Conservation (phyloP, 2,113 vertebrate species). For the Mola mola region DNA sequence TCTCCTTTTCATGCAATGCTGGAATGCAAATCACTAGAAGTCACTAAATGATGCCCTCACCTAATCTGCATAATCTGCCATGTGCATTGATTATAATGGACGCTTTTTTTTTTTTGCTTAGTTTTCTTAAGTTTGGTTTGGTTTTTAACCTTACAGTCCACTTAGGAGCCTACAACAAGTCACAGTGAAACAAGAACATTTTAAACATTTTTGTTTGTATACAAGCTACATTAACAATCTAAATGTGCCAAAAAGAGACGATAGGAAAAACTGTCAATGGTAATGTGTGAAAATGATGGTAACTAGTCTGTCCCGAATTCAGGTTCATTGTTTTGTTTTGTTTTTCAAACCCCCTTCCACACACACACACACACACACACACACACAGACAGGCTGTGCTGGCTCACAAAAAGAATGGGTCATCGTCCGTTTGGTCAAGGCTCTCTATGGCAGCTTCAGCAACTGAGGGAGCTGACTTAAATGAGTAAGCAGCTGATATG, state of each 20-base stretch:
- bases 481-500: conserved; percentile 10
- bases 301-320: not conserved
- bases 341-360: no score
- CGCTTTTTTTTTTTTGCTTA: not conserved
- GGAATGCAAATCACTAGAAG: no score
- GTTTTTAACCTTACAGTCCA: not conserved
- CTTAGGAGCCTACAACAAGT: not conserved
- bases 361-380: no score
- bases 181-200: not conserved
- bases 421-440: no score
- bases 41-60: no score
- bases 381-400: not conserved
- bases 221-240: no score
- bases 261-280: not conserved
- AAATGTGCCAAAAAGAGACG: not conserved
- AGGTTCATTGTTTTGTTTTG: no score
- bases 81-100: no score
- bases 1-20: no score
- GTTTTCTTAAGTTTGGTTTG: not conserved
- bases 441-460: not conserved
- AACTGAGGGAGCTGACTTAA: conserved; percentile 3
- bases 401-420: not conserved
- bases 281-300: not conserved
- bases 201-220: not conserved
- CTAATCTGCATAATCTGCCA: no score